Percentiles rank a stretch among this genome's conserved stretches.
These are phyloP conservation scores for Ellobium chinense DNA, from an alignment of 2,888 invertebrate species.

Conservation along the genomic window DNA sequence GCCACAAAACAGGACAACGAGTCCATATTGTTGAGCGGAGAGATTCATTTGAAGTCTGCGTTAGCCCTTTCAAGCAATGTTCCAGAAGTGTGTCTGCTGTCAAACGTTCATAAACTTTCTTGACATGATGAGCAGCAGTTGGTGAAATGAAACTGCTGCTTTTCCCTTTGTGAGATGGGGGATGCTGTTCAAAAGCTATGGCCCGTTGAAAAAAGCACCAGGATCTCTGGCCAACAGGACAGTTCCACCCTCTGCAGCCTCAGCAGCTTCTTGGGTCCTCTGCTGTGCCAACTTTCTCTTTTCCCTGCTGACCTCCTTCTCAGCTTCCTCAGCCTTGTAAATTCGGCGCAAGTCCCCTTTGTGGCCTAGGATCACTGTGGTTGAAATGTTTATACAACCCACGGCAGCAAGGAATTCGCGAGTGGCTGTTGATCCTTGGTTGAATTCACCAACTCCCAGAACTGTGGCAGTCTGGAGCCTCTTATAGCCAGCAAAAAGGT, in stretches of 20 bases:
- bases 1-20: too few species aligned
- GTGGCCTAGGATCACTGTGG: background rate
- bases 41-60: too few species aligned
- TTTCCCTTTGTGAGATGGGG: too few species aligned
- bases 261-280: background rate
- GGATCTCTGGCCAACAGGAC: too few species aligned
- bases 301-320: background rate
- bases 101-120: too few species aligned
- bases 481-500: background rate
- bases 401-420: background rate
- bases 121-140: too few species aligned
- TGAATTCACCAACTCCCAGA: background rate
- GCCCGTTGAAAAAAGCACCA: too few species aligned
- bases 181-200: too few species aligned
- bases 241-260: background rate
- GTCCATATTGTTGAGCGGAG: too few species aligned
- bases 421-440: background rate
- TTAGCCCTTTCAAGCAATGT: too few species aligned
- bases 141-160: too few species aligned
- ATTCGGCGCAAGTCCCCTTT: background rate
- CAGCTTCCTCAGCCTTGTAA: background rate
- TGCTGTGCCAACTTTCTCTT: background rate
- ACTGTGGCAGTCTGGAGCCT: background rate
- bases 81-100: too few species aligned
- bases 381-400: background rate